Evolutionary conservation across 2,113 vertebrate genomes (phyloP).

Genomic region (Epinephelus lanceolatus): DNA sequence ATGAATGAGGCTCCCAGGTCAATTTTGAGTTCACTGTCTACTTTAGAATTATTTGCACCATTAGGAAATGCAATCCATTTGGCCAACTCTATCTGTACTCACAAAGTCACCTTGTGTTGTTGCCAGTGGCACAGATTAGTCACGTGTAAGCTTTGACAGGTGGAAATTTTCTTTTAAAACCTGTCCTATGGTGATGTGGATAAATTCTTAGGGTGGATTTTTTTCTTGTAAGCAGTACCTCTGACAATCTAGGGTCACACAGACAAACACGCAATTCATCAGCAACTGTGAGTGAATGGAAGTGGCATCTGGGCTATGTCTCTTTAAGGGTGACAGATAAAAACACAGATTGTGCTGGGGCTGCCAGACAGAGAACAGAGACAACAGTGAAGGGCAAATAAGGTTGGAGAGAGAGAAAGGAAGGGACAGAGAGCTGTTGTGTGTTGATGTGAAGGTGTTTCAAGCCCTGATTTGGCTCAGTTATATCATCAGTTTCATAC

Average conservation of each 20-base stretch:
- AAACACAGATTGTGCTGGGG: slow-evolving; percentile 14
- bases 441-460: not conserved
- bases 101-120: not conserved
- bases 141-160: not conserved
- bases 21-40: not conserved
- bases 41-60: not conserved
- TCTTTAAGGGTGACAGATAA: slow-evolving; percentile 29
- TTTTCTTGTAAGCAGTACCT: not conserved
- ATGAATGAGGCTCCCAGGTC: not conserved
- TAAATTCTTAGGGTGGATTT: not conserved
- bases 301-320: slow-evolving; percentile 42
- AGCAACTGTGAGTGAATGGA: not conserved
- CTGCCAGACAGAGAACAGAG: slow-evolving; percentile 14
- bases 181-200: not conserved
- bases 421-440: slow-evolving; percentile 3
- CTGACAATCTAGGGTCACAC: not conserved
- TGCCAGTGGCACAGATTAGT: not conserved
- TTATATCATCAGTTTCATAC: not conserved
- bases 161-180: not conserved
- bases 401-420: not conserved
- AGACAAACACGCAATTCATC: slow-evolving; percentile 17
- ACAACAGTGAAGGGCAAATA: slow-evolving; percentile 6
- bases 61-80: not conserved
- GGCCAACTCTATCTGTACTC: not conserved
- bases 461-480: not conserved